phyloP scores from a whole-genome alignment of 1,140 invertebrate species.

The Diuraphis noxia region DNA sequence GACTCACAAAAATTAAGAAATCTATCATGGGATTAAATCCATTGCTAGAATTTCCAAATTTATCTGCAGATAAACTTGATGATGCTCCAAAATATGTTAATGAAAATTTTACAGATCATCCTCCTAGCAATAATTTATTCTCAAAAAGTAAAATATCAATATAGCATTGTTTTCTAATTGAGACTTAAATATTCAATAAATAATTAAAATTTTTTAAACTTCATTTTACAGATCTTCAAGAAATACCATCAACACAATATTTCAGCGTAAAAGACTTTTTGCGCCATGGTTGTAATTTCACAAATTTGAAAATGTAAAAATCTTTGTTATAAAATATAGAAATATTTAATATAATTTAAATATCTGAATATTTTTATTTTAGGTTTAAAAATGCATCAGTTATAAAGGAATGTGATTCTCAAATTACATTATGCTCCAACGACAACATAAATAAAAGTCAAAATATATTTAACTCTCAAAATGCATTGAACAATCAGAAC shows the following conservation, averaged over 20 bases:
- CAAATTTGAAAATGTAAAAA: neutral
- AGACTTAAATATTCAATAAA: neutral
- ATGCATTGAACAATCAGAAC: neutral
- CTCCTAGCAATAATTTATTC: neutral
- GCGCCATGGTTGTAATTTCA: neutral
- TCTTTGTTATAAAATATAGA: neutral
- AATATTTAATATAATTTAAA: too few species aligned
- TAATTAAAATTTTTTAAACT: too few species aligned
- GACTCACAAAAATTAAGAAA: neutral
- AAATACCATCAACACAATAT: neutral
- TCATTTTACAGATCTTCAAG: neutral
- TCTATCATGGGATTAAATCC: neutral
- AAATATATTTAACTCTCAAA: neutral
- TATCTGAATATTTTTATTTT: neutral
- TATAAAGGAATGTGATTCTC: neutral
- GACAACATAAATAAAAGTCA: neutral
- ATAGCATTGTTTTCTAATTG: neutral
- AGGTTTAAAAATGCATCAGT: neutral
- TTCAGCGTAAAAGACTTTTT: conserved; percentile 18
- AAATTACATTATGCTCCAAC: neutral
- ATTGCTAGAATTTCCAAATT: neutral
- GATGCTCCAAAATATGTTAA: neutral
- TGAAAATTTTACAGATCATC: neutral
- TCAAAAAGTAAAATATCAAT: conserved; percentile 14
- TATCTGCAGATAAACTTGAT: neutral